These are phyloP conservation scores for Hippasteria phrygiana DNA, from an alignment of 53 echinoderm and acorn worm species.

Conservation along the genomic window DNA sequence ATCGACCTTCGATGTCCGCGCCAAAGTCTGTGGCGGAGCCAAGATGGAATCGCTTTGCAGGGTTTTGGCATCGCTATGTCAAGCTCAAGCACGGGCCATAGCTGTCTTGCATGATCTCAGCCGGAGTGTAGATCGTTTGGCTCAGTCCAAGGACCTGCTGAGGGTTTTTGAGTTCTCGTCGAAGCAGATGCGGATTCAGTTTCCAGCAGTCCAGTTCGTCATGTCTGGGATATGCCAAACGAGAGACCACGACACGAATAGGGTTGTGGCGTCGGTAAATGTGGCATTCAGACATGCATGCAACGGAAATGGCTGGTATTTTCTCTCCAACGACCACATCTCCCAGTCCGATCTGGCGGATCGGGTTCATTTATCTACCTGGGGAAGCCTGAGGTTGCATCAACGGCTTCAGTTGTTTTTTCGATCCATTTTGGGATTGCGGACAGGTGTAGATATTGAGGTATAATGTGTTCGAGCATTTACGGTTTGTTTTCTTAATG, in stretches of 20 bases:
- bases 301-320: not conserved
- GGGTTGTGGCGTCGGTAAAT: not conserved
- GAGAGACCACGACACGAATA: not conserved
- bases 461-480: no score
- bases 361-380: slow-evolving; percentile 27
- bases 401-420: slow-evolving; percentile 8
- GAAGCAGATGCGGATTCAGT: not conserved
- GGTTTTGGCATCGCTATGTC: slow-evolving; percentile 8
- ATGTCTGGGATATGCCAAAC: slow-evolving; percentile 31
- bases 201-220: not conserved
- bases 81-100: not conserved
- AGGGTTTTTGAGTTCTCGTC: slow-evolving; percentile 4
- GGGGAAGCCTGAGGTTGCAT: slow-evolving; percentile 26
- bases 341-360: slow-evolving; percentile 30
- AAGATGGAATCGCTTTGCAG: slow-evolving; percentile 29
- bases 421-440: slow-evolving; percentile 23
- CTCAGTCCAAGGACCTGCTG: not conserved
- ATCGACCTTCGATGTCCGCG: not conserved
- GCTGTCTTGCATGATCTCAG: slow-evolving; percentile 30
- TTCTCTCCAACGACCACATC: slow-evolving; percentile 38
- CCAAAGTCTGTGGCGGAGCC: slow-evolving; percentile 16
- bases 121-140: not conserved
- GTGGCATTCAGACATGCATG: not conserved
- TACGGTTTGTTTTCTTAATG: no score
- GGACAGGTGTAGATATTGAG: slow-evolving; percentile 2